Evolutionary conservation across 2,113 vertebrate species (phyloP), one percentile per base, ranked within the genome.

Genomic region (Otocyon megalotis): DNA sequence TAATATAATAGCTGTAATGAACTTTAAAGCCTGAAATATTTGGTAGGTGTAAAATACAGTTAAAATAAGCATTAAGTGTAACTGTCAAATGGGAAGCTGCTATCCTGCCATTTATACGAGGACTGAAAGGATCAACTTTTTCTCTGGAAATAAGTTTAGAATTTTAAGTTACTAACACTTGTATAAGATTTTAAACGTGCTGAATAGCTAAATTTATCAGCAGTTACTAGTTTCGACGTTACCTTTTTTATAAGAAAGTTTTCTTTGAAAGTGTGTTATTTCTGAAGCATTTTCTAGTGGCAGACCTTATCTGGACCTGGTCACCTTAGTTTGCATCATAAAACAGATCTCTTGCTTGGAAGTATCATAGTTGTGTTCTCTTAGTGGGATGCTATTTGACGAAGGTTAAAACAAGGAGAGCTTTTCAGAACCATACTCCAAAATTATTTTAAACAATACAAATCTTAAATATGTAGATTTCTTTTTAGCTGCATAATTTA

Each of bases 161-260:
- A 58, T 93, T 81, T 80, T 83, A 95, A 95, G 43, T 93, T 94
- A 53, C n/a, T 80, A 62, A 72, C n/a, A 74, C 83, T 26, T n/a
- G 83, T 20, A 74, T 67, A 86, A 90, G 90, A 96, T 30, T 62
- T 85, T 28, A 8, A 24, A 5, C 30, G 11, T 82, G 30, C 50
- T 32, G 72, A 53, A 72, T 93, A 82, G 20, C n/a, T 35, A 50
- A 91, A 77, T 93, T 88, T 24, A 26, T 3, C 50, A 56, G 20
- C 15, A 20, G 19, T 88, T 72, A 54, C 14, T 82, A 90, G 10
- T 80, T 16, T 48, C 87, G 67, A 6, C 24, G 4, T 83, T 91
- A 17, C 28, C 69, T 62, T 74, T 76, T 88, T 77, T 58, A 43
- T 26, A 8, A 53, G 63, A 28, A 2, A 69, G 10, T 30, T 37